Evolutionary conservation across 2,888 invertebrate species (phyloP).

Genomic region (Ptycholaimellus sp.): DNA sequence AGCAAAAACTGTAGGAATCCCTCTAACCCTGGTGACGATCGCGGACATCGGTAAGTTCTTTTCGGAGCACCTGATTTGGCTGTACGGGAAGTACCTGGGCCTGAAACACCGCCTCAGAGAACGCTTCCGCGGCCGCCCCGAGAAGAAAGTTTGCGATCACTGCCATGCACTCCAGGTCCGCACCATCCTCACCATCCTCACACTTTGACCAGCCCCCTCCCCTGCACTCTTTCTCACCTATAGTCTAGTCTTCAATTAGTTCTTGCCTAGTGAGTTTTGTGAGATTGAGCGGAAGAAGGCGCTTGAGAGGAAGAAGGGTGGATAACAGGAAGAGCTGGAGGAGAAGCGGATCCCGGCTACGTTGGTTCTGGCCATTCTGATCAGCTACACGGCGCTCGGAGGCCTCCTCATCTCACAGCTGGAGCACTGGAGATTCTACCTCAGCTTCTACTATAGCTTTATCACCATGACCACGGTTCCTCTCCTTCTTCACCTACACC

Average conservation of each 20-base stretch:
- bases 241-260: too few species aligned
- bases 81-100: conserved; percentile 20
- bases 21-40: conserved; percentile 24
- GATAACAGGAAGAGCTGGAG: too few species aligned
- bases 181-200: too few species aligned
- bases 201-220: too few species aligned
- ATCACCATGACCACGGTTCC: conserved; percentile 26
- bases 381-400: conserved; percentile 24
- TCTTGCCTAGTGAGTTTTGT: too few species aligned
- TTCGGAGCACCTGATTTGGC: conserved; percentile 22
- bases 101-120: conserved; percentile 13
- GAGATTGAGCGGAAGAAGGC: too few species aligned
- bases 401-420: conserved; percentile 22
- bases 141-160: conserved; percentile 20
- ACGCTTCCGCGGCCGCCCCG: not conserved
- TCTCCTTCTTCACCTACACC: not conserved
- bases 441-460: conserved; percentile 26
- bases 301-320: too few species aligned
- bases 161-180: too few species aligned
- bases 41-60: conserved; percentile 25
- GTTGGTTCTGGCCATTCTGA: conserved; percentile 21
- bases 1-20: too few species aligned
- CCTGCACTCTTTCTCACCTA: too few species aligned
- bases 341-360: conserved; percentile 24
- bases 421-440: conserved; percentile 24